phyloP scores from a whole-genome alignment of 2,113 vertebrate species.

The Heliornis fulica region DNA sequence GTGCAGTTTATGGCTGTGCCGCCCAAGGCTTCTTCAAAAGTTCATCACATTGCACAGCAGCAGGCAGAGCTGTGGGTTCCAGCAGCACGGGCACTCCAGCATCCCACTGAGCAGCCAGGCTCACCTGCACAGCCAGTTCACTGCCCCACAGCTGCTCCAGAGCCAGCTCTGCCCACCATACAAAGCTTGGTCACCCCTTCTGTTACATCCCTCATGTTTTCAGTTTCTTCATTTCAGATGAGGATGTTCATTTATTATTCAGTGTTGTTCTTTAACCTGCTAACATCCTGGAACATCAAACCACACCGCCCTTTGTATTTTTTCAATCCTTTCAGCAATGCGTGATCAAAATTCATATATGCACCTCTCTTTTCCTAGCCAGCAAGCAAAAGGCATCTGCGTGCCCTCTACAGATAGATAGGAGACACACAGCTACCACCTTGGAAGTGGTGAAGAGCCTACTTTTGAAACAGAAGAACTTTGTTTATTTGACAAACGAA shows the following conservation, averaged over 20 bases:
- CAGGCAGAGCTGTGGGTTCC: rapidly evolving
- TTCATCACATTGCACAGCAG: rapidly evolving
- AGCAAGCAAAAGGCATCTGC: not conserved
- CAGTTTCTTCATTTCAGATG: not conserved
- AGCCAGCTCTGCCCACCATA: rapidly evolving
- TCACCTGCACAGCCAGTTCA: not conserved
- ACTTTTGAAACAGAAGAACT: not conserved
- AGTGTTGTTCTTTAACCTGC: not conserved
- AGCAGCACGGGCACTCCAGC: not conserved
- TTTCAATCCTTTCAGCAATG: not conserved
- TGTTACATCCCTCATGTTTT: not conserved
- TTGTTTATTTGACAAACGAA: not conserved
- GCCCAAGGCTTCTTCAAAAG: not conserved
- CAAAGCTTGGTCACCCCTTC: not conserved
- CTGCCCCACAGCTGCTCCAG: not conserved
- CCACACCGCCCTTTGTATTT: not conserved
- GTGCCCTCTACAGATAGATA: not conserved
- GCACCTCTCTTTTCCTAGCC: not conserved
- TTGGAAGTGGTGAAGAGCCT: not conserved
- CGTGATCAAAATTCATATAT: not conserved
- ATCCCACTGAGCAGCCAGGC: not conserved
- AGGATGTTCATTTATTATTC: not conserved
- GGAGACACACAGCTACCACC: not conserved
- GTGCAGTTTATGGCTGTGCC: not conserved
- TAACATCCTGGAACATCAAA: not conserved